Evolutionary conservation across 2,888 invertebrate species (phyloP), one percentile per base, ranked within the genome.

Genomic region (Drosophila rubida): DNA sequence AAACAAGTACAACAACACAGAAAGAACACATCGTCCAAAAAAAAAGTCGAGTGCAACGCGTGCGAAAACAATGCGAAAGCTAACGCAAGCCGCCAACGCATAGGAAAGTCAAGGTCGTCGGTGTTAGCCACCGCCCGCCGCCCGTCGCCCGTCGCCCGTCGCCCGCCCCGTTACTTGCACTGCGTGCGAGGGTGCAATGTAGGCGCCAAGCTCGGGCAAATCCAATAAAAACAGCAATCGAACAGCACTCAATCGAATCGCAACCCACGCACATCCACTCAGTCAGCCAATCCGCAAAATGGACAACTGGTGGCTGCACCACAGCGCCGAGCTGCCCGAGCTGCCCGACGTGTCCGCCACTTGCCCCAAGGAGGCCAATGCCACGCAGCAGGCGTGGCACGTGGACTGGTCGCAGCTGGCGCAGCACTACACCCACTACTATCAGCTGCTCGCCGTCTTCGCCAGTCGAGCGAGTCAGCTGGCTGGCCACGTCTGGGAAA

Each of bases 51-150:
- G 49, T 75, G 53, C 23, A 45, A 66, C 32, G 54, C 41, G 54
- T 42, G 49, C 32, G 48, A 62, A 74, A 69, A 61, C 71, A 75
- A 77, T 77, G 80, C 60, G 68, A 69, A 67, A 61, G 55, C 57
- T 62, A 64, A 67, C 53, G 65, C 53, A 44, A 58, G 63, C 69
- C 80, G 69, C 62, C 57, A 57, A 76, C 66, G 64, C 83, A 75
- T 74, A 68, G 60, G 64, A 75, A 87, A 83, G 86, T 88, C 82
- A 83, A 83, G 82, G 88, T 86, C 84, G 69, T 61, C 69, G 44
- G 32, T 42, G 42, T 61, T 55, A 45, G 27, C 23, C 30, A 22
- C 35, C n/a, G 41, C 2, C 41, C 14, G 27, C 39, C 45, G n/a
- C n/a, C 16, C 39, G 5, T 42, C 25, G 25, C 25, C 19, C 22